phyloP scores from a whole-genome alignment of 2,888 invertebrate genomes.

The Sinohyriopsis cumingii region DNA sequence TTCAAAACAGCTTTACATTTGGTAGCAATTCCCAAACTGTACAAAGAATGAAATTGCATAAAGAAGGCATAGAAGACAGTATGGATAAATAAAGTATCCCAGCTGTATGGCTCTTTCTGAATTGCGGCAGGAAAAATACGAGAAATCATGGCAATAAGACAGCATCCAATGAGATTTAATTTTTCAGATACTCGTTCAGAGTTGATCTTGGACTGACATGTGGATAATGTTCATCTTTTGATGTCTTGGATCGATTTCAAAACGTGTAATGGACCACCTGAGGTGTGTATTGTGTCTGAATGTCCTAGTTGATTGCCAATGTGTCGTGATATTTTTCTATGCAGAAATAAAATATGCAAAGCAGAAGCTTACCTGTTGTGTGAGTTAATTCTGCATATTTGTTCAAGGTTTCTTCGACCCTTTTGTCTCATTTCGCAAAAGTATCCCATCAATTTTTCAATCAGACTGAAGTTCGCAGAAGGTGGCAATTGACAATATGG shows the following conservation, averaged over 20 bases:
- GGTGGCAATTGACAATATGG: too few species aligned
- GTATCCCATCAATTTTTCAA: too few species aligned
- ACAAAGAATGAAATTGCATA: not conserved
- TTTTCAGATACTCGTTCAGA: not conserved
- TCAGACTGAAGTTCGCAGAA: too few species aligned
- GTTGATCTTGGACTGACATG: not conserved
- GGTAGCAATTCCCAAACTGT: not conserved
- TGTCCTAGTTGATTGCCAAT: not conserved
- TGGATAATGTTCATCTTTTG: slow-evolving; percentile 7
- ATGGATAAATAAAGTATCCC: slow-evolving; percentile 1
- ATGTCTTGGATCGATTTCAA: slow-evolving; percentile 3
- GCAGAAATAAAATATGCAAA: not conserved
- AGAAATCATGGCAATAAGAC: not conserved
- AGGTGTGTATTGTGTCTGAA: not conserved
- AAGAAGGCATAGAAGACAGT: slow-evolving; percentile 1
- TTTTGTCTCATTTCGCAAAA: too few species aligned
- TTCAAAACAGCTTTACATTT: too few species aligned
- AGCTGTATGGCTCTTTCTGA: not conserved
- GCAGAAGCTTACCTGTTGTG: not conserved
- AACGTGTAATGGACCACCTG: slow-evolving; percentile 6
- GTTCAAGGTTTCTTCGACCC: too few species aligned
- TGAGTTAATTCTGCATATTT: too few species aligned
- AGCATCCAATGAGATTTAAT: slow-evolving; percentile 3
- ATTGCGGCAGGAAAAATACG: not conserved
- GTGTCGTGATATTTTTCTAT: not conserved